Conservation (phyloP, 2,888 invertebrate species). For the Rhagonycha fulva region DNA sequence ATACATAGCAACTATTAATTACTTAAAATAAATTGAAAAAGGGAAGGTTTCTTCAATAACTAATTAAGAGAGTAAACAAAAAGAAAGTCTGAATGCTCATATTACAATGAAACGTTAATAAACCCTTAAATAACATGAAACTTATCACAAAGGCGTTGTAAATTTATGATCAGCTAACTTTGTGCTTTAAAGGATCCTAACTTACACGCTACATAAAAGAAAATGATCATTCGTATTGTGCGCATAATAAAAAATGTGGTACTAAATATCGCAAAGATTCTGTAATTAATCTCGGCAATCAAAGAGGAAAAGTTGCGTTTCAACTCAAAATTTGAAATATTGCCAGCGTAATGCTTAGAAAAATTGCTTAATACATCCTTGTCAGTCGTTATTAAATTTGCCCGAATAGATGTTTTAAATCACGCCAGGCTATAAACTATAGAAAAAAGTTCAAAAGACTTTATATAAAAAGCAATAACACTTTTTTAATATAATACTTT, state of each 20-base stretch:
- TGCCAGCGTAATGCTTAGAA: not conserved
- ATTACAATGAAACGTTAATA: not conserved
- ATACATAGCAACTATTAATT: not conserved
- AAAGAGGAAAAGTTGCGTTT: not conserved
- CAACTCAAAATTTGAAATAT: not conserved
- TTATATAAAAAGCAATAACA: not conserved
- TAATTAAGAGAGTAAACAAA: not conserved
- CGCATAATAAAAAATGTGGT: not conserved
- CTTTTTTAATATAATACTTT: not conserved
- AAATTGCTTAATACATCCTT: slow-evolving; percentile 6
- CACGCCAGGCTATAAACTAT: not conserved
- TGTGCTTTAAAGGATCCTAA: not conserved
- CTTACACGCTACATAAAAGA: not conserved
- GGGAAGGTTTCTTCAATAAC: not conserved
- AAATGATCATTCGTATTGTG: not conserved
- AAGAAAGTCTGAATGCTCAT: not conserved
- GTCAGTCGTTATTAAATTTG: slow-evolving; percentile 7
- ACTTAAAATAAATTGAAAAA: not conserved
- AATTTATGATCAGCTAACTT: not conserved
- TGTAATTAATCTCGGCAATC: not conserved
- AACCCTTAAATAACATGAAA: not conserved
- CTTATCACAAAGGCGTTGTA: not conserved
- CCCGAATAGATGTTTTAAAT: not conserved
- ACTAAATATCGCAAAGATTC: not conserved
- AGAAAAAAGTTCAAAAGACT: not conserved